Evolutionary conservation across 2,888 invertebrate genomes (phyloP).

Genomic region (Caenorhabditis zanzibari): DNA sequence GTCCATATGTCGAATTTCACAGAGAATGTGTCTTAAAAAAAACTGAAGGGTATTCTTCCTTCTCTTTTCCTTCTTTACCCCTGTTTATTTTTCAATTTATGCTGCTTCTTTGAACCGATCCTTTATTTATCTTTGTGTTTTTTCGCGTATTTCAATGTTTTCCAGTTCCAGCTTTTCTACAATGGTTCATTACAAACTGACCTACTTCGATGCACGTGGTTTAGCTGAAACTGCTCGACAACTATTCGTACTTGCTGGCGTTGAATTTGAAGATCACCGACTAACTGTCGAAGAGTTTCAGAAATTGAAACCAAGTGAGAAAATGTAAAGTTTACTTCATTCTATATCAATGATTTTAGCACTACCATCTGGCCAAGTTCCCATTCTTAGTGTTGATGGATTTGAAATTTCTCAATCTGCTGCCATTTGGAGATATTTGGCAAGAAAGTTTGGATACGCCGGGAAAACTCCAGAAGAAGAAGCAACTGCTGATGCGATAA

Average conservation of each 20-base stretch:
- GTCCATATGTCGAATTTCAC: too few relatives aligned
- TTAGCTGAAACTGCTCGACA: conserved; percentile 38
- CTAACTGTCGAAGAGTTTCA: conserved; percentile 32
- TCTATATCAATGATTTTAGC: neutral
- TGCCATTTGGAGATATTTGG: conserved; percentile 43
- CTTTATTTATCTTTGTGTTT: too few relatives aligned
- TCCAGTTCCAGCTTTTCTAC: too few relatives aligned
- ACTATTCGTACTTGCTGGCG: conserved; percentile 14
- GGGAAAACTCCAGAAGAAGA: conserved; percentile 41
- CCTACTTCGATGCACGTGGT: conserved; percentile 52
- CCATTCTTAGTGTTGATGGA: conserved; percentile 23
- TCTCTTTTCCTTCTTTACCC: too few relatives aligned
- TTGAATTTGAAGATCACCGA: conserved; percentile 30
- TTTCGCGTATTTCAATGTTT: too few relatives aligned
- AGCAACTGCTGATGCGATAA: conserved; percentile 28
- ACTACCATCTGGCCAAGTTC: conserved; percentile 29
- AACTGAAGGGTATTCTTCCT: too few relatives aligned
- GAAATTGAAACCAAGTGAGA: conserved; percentile 6
- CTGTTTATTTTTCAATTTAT: too few relatives aligned
- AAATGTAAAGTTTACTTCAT: neutral
- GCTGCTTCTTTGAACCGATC: too few relatives aligned
- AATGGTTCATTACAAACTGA: conserved; percentile 54
- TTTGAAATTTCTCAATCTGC: conserved; percentile 37
- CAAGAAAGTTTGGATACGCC: conserved; percentile 27
- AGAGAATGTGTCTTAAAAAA: too few relatives aligned